Evolutionary conservation across 2,888 invertebrate genomes (phyloP).

Genomic region (Helobdella robusta): DNA sequence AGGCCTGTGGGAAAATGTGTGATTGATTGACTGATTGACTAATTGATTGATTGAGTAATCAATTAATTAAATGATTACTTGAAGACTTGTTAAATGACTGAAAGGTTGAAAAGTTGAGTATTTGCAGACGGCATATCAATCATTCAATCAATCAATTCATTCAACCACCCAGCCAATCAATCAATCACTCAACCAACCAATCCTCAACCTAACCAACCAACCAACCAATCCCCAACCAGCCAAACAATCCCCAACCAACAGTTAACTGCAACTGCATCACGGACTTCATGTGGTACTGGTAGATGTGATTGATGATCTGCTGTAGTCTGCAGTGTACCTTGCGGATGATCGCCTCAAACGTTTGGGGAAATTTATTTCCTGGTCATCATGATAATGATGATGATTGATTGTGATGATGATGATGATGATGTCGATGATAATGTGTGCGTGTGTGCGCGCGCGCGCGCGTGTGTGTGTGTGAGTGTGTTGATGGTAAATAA

Average conservation of each 20-base stretch:
- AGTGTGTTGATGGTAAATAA: too few species aligned
- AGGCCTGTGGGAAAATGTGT: background rate
- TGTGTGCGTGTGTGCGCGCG: background rate
- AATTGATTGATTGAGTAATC: background rate
- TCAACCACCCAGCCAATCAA: too few species aligned
- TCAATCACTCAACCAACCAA: too few species aligned
- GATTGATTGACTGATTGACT: background rate
- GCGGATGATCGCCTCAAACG: conserved; percentile 86
- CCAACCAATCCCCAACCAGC: too few species aligned
- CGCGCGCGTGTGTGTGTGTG: too few species aligned
- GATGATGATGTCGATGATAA: too few species aligned
- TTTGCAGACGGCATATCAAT: background rate
- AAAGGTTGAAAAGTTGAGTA: background rate
- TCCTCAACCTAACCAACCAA: too few species aligned
- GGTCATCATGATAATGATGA: conserved; percentile 41
- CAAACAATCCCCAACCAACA: conserved; percentile 63
- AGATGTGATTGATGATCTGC: conserved; percentile 95
- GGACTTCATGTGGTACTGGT: conserved; percentile 93
- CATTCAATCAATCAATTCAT: background rate
- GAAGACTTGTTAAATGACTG: background rate
- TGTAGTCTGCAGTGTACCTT: conserved; percentile 90
- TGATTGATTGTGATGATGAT: background rate
- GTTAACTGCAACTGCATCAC: conserved; percentile 80
- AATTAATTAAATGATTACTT: background rate
- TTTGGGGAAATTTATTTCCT: conserved; percentile 86